Percentiles rank a stretch among this genome's conserved stretches.
phyloP scores from a whole-genome alignment of 2,113 vertebrate genomes.

The Lathamus discolor region DNA sequence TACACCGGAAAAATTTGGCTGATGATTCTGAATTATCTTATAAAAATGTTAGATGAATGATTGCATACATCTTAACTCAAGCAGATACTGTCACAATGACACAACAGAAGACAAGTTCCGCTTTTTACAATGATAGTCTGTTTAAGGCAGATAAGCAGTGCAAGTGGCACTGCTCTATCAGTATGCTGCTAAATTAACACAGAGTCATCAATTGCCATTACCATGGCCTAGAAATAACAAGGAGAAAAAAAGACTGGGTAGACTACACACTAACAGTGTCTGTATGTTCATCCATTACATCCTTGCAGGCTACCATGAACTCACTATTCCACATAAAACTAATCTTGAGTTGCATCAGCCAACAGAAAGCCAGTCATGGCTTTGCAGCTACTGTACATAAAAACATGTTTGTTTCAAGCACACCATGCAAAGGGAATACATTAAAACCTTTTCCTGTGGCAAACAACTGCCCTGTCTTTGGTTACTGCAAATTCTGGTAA shows the following conservation, averaged over 20 bases:
- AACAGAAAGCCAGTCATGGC: neutral
- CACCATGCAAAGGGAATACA: neutral
- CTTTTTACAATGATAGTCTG: neutral
- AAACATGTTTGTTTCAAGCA: neutral
- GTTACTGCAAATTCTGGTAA: neutral
- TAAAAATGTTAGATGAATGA: neutral
- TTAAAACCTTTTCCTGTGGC: neutral
- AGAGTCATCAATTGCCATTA: neutral
- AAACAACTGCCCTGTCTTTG: neutral
- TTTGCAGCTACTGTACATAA: neutral
- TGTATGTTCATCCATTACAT: neutral
- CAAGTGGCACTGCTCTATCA: neutral
- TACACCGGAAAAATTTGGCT: neutral
- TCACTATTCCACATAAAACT: neutral
- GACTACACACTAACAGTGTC: neutral
- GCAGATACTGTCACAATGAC: neutral
- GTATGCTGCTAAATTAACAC: neutral
- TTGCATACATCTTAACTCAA: neutral
- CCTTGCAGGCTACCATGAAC: neutral
- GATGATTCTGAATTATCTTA: neutral
- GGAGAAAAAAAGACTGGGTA: neutral
- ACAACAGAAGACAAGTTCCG: constrained; percentile 8
- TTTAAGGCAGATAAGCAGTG: constrained; percentile 6
- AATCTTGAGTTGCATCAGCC: neutral
- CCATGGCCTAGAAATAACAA: neutral